A percentile compares a stretch with the other conserved stretches of the same genome.
Evolutionary conservation across 2,797 vertebrate species (phyloP).

Genomic region (Pelobates cultripes): DNA sequence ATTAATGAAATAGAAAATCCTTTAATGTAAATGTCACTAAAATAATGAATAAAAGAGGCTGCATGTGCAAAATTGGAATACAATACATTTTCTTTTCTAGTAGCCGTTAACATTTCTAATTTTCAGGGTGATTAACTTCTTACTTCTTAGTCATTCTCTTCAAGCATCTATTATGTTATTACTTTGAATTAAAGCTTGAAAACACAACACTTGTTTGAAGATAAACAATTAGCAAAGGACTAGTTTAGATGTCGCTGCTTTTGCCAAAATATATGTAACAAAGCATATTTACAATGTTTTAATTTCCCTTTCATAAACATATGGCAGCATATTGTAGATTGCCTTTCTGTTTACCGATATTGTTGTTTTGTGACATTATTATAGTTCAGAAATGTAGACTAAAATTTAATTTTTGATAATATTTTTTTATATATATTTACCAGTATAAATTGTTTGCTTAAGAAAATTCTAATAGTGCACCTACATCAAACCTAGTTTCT

Average conservation of each 20-base stretch:
- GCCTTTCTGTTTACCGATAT: background rate
- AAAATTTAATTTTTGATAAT: too few relatives aligned
- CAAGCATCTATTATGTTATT: conserved; percentile 49
- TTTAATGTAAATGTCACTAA: conserved; percentile 42
- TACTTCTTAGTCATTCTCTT: conserved; percentile 39
- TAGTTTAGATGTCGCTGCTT: conserved; percentile 1
- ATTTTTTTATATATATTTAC: too few relatives aligned
- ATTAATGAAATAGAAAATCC: conserved; percentile 49
- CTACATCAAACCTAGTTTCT: too few relatives aligned
- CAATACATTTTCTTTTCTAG: conserved; percentile 52
- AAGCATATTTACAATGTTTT: background rate
- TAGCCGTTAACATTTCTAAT: conserved; percentile 54
- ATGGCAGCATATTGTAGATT: background rate
- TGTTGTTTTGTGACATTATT: too few relatives aligned
- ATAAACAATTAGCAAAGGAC: conserved; percentile 44
- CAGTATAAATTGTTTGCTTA: too few relatives aligned
- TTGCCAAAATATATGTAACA: background rate
- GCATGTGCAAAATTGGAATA: conserved; percentile 33
- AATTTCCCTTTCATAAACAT: background rate
- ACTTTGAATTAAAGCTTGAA: conserved; percentile 54
- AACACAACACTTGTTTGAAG: conserved; percentile 50
- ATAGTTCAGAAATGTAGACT: too few relatives aligned
- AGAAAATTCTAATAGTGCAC: too few relatives aligned
- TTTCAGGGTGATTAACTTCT: conserved; percentile 56
- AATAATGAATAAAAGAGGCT: conserved; percentile 29